Conservation (phyloP, 2,113 vertebrate genomes). For the Paratilapia polleni region DNA sequence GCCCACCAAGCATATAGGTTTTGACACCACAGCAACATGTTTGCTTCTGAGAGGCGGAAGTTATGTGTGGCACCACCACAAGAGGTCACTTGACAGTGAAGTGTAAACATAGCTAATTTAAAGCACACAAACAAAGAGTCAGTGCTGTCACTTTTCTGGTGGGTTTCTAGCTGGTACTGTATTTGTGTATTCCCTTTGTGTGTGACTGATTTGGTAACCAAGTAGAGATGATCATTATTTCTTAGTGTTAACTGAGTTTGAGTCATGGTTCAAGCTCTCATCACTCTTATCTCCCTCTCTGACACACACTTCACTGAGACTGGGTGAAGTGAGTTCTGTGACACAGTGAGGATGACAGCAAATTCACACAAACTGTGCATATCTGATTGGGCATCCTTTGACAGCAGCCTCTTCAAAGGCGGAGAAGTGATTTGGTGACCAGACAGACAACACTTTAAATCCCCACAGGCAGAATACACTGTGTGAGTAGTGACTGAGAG, state of each 20-base stretch:
- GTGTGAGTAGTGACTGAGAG: slow-evolving; percentile 50
- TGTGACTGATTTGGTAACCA: slow-evolving; percentile 28
- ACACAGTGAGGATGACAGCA: slow-evolving; percentile 19
- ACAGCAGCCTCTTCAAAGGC: slow-evolving; percentile 25
- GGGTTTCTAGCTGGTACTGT: neutral
- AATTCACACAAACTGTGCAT: slow-evolving; percentile 31
- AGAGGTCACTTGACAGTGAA: slow-evolving; percentile 16
- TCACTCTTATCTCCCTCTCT: slow-evolving; percentile 14
- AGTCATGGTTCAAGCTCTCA: slow-evolving; percentile 8
- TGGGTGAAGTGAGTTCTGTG: neutral
- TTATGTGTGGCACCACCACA: neutral
- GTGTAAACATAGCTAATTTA: slow-evolving; percentile 9
- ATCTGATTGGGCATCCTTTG: slow-evolving; percentile 27
- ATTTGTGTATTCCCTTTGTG: neutral
- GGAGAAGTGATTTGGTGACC: slow-evolving; percentile 51
- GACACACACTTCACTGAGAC: slow-evolving; percentile 16
- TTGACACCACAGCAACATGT: slow-evolving; percentile 7
- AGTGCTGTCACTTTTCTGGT: neutral
- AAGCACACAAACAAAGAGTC: neutral
- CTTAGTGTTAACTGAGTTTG: slow-evolving; percentile 21
- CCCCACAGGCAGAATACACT: slow-evolving; percentile 39
- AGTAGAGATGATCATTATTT: slow-evolving; percentile 7
- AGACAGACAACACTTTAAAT: slow-evolving; percentile 52
- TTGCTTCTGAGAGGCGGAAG: neutral
- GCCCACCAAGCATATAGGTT: neutral